phyloP scores from a whole-genome alignment of 2,797 vertebrate species.

The Chaetophractus vellerosus region DNA sequence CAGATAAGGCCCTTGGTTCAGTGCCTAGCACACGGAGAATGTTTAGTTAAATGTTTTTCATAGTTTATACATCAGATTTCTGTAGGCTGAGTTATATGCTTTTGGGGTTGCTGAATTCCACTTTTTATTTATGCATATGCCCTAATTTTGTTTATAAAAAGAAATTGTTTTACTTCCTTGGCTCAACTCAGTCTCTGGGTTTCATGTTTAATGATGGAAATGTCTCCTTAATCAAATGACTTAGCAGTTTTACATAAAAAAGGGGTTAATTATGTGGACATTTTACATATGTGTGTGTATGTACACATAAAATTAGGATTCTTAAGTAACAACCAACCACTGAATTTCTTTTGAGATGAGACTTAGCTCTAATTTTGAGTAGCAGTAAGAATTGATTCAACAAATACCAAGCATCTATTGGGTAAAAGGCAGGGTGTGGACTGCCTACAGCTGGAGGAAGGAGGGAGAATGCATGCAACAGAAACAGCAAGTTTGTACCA shows the following conservation, averaged over 20 bases:
- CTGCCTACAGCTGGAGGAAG: background rate
- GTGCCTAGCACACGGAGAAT: background rate
- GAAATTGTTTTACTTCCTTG: conserved; percentile 60
- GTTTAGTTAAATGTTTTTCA: background rate
- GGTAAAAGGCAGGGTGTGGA: background rate
- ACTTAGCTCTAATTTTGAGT: background rate
- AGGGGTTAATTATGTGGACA: background rate
- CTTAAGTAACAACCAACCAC: background rate
- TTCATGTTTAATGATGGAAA: conserved; percentile 64
- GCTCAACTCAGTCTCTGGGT: background rate
- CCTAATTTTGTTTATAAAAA: conserved; percentile 46
- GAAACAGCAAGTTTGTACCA: conserved; percentile 1
- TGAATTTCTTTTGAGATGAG: conserved; percentile 57
- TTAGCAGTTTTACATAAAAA: conserved; percentile 46
- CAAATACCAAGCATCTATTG: conserved; percentile 32
- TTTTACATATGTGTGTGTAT: background rate
- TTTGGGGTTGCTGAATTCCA: background rate
- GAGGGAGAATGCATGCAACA: background rate
- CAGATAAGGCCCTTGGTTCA: conserved; percentile 23
- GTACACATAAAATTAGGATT: conserved; percentile 32
- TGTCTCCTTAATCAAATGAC: conserved; percentile 31
- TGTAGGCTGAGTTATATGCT: background rate
- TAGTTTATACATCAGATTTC: conserved; percentile 35
- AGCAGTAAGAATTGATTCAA: conserved; percentile 38
- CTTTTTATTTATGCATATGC: conserved; percentile 37